phyloP scores from a whole-genome alignment of 2,797 vertebrate species.

The Cygnus olor region DNA sequence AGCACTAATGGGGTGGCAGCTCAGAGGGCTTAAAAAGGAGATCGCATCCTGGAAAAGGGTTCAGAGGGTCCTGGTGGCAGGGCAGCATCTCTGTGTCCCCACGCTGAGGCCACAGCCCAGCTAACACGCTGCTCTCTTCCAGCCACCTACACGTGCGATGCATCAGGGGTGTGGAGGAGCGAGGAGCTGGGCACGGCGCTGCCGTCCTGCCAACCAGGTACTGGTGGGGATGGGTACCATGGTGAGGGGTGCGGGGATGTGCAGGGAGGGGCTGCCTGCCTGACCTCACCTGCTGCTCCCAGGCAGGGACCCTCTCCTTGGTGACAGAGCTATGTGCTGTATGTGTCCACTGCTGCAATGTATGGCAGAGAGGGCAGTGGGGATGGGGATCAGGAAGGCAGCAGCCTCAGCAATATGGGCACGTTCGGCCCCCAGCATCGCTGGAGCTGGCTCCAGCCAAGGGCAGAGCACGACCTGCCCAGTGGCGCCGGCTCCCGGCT shows the following conservation, averaged over 20 bases:
- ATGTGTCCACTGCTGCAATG: fast-evolving
- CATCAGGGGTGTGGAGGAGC: conserved; percentile 83
- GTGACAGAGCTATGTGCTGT: not conserved
- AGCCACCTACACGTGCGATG: conserved; percentile 86
- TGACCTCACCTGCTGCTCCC: not conserved
- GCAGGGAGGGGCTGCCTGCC: not conserved
- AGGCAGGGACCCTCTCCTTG: not conserved
- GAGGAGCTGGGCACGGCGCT: conserved; percentile 77
- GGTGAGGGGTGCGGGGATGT: fast-evolving
- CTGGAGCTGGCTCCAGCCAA: not conserved
- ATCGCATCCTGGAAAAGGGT: not conserved
- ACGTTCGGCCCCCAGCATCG: not conserved
- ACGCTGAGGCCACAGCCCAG: not conserved
- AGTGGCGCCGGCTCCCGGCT: not conserved
- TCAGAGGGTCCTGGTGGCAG: not conserved
- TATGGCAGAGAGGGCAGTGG: not conserved
- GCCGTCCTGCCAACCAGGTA: conserved; percentile 86
- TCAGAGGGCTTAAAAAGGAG: not conserved
- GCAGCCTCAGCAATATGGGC: not conserved
- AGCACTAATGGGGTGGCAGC: not conserved
- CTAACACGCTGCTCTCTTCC: conserved; percentile 17
- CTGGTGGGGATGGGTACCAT: fast-evolving
- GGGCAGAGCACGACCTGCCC: not conserved
- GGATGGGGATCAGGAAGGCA: not conserved
- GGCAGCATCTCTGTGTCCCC: fast-evolving